Conservation (phyloP, 2,888 invertebrate genomes). For the Napeogenes inachia region DNA sequence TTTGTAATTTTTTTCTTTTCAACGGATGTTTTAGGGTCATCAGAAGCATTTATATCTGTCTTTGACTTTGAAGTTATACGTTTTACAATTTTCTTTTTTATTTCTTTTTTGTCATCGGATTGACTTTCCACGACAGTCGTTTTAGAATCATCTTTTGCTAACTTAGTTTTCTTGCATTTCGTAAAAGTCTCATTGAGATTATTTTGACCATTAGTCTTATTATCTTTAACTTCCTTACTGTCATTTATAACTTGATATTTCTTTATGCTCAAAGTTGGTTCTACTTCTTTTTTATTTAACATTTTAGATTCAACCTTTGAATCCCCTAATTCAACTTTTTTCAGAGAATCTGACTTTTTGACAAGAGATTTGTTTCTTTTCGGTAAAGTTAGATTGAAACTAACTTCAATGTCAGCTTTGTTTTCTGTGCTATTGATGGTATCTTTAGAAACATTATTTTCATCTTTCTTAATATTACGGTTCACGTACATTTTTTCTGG, state of each 20-base stretch:
- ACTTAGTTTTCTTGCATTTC: slow-evolving; percentile 41
- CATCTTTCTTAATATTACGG: slow-evolving; percentile 50
- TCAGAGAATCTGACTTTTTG: slow-evolving; percentile 41
- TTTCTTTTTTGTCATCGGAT: slow-evolving; percentile 57
- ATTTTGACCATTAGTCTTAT: neutral
- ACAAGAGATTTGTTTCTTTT: slow-evolving; percentile 46
- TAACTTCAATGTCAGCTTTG: slow-evolving; percentile 65
- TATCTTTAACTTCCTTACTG: slow-evolving; percentile 32
- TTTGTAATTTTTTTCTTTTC: slow-evolving; percentile 69
- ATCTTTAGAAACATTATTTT: slow-evolving; percentile 43
- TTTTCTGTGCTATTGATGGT: slow-evolving; percentile 37
- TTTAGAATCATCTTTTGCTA: slow-evolving; percentile 47
- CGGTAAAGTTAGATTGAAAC: slow-evolving; percentile 68
- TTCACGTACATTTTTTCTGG: slow-evolving; percentile 61
- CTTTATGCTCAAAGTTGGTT: slow-evolving; percentile 50
- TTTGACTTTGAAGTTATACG: slow-evolving; percentile 71
- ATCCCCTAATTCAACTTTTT: slow-evolving; percentile 36
- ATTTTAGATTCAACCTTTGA: slow-evolving; percentile 32
- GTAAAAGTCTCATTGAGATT: slow-evolving; percentile 25
- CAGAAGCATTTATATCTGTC: slow-evolving; percentile 54
- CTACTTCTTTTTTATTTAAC: slow-evolving; percentile 35
- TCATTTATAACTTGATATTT: slow-evolving; percentile 58
- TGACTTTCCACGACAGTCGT: slow-evolving; percentile 48
- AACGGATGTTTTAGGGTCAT: slow-evolving; percentile 49
- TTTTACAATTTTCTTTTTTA: slow-evolving; percentile 68